These are phyloP conservation scores for Tenthredo mesomela DNA, from an alignment of 2,888 invertebrate species.

Conservation along the genomic window DNA sequence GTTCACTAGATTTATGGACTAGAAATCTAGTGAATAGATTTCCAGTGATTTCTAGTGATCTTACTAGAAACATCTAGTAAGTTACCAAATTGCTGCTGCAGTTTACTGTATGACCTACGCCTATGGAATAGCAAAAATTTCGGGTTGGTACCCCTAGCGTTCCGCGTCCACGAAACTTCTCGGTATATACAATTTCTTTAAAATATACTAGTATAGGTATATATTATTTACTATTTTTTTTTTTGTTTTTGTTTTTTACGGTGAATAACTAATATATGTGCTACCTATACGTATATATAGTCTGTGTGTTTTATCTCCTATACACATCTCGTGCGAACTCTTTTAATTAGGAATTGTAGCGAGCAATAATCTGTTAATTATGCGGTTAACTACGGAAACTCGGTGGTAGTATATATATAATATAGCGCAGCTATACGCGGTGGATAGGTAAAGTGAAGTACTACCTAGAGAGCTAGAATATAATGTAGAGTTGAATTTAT, in stretches of 20 bases:
- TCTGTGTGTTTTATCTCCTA: slow-evolving; percentile 27
- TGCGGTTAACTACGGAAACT: slow-evolving; percentile 58
- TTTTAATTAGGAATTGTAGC: slow-evolving; percentile 66
- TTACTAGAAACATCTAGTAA: too few species aligned
- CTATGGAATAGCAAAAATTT: too few species aligned
- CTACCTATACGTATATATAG: neutral
- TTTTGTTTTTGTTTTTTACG: neutral
- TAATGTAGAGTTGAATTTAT: neutral
- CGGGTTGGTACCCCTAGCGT: too few species aligned
- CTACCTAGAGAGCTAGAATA: neutral
- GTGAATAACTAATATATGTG: neutral
- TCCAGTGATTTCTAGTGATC: too few species aligned
- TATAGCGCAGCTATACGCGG: neutral
- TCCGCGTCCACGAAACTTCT: too few species aligned
- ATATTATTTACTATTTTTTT: too few species aligned
- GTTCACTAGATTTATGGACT: too few species aligned
- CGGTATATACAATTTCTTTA: too few species aligned
- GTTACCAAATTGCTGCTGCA: too few species aligned
- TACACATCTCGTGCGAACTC: slow-evolving; percentile 64
- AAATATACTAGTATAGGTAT: too few species aligned
- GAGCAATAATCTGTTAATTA: slow-evolving; percentile 40
- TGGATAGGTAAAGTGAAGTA: neutral
- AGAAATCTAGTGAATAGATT: too few species aligned
- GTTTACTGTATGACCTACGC: too few species aligned
- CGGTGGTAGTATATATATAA: slow-evolving; percentile 39